These are phyloP conservation scores for Drosophila hamatofila DNA, from an alignment of 2,888 invertebrate species.

Conservation along the genomic window DNA sequence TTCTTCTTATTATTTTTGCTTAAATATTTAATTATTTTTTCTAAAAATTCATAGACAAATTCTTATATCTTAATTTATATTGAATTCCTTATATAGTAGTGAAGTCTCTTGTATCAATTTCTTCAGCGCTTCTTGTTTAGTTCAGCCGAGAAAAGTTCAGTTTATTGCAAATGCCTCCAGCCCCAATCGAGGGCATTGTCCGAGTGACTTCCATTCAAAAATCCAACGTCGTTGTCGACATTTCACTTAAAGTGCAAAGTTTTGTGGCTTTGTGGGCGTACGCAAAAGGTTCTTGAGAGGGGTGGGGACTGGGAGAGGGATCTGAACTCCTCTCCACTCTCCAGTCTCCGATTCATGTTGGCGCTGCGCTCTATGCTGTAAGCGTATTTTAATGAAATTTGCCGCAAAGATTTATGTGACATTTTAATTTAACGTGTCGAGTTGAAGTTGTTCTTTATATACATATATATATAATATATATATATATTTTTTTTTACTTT, in stretches of 20 bases:
- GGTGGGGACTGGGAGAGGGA: too few species aligned
- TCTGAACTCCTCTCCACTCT: background rate
- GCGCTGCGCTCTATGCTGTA: constrained; percentile 68
- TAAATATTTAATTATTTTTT: background rate
- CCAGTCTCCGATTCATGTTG: constrained; percentile 44
- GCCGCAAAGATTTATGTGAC: constrained; percentile 84
- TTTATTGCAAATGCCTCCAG: constrained; percentile 33
- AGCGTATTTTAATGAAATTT: constrained; percentile 84
- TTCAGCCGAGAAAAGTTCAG: constrained; percentile 4
- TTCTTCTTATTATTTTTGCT: too few species aligned
- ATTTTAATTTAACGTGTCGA: constrained; percentile 83
- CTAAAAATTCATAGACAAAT: background rate
- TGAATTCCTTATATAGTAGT: background rate
- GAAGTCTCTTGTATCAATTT: background rate
- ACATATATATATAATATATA: constrained; percentile 8
- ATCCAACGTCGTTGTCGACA: constrained; percentile 48
- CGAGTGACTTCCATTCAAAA: constrained; percentile 40
- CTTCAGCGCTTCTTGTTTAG: constrained; percentile 16
- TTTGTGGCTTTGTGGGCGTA: constrained; percentile 59
- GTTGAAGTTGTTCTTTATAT: constrained; percentile 70
- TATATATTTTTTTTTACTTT: constrained; percentile 30
- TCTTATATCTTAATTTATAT: too few species aligned
- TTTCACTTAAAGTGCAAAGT: constrained; percentile 66
- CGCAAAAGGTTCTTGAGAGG: constrained; percentile 28
- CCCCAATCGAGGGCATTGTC: constrained; percentile 32